phyloP scores from a whole-genome alignment of 2,113 vertebrate species.

The Epinephelus lanceolatus region DNA sequence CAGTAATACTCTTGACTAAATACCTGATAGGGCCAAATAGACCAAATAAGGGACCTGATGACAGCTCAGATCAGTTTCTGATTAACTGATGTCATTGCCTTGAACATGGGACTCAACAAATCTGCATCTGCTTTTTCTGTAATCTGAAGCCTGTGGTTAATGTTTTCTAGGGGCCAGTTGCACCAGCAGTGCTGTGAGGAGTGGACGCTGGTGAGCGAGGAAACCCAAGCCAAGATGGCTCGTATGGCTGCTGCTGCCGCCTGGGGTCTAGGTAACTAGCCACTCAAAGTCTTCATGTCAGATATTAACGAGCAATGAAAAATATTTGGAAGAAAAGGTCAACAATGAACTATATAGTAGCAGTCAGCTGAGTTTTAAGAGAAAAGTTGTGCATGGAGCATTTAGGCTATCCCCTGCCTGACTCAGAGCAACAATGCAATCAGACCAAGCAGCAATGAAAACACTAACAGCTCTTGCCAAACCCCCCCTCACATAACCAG shows the following conservation, averaged over 20 bases:
- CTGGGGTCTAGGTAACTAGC: slow-evolving; percentile 96
- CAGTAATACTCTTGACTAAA: neutral
- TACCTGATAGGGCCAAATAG: neutral
- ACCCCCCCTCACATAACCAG: slow-evolving; percentile 32
- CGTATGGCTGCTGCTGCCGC: slow-evolving; percentile 99
- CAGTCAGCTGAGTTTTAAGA: neutral
- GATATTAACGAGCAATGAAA: neutral
- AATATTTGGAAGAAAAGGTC: neutral
- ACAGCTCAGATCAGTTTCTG: neutral
- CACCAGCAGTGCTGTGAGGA: slow-evolving; percentile 99
- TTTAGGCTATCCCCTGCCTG: slow-evolving; percentile 4
- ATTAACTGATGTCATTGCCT: slow-evolving; percentile 4
- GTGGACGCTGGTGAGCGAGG: slow-evolving; percentile 96
- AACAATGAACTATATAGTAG: neutral
- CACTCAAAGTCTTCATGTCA: neutral
- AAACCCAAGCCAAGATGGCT: slow-evolving; percentile 98
- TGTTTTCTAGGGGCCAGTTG: slow-evolving; percentile 92
- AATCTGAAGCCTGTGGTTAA: slow-evolving; percentile 15
- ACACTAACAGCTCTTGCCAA: slow-evolving; percentile 35
- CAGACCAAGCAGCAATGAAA: slow-evolving; percentile 35
- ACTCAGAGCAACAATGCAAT: slow-evolving; percentile 22
- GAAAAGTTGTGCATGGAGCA: neutral
- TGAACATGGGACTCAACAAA: neutral
- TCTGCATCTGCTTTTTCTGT: slow-evolving; percentile 15
- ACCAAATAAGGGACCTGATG: neutral